Percentiles rank a stretch among this genome's conserved stretches.
phyloP scores from a whole-genome alignment of 1,140 invertebrate genomes.

The Drosophila repleta region DNA sequence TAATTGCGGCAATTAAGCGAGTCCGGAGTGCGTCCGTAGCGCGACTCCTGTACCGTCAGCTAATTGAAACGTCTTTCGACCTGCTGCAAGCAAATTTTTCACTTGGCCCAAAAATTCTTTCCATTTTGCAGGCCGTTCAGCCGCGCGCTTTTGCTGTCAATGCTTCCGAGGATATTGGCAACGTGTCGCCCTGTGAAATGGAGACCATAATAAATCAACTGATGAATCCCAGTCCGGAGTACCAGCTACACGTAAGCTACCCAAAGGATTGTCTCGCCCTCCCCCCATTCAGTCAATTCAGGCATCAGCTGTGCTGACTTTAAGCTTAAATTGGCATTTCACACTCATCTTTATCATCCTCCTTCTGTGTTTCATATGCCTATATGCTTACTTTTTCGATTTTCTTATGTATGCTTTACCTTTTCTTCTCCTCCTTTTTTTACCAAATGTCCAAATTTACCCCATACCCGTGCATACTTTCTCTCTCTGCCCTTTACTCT shows the following conservation, averaged over 20 bases:
- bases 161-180: slow-evolving; percentile 67
- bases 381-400: too few relatives aligned
- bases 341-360: neutral
- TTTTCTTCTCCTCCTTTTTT: too few relatives aligned
- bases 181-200: slow-evolving; percentile 77
- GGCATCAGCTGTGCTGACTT: slow-evolving; percentile 52
- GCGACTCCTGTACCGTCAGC: slow-evolving; percentile 1
- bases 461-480: too few relatives aligned
- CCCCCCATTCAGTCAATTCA: neutral
- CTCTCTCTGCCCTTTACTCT: too few relatives aligned
- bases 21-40: neutral
- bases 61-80: slow-evolving; percentile 45
- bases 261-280: slow-evolving; percentile 20
- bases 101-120: slow-evolving; percentile 17
- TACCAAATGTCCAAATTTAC: too few relatives aligned
- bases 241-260: slow-evolving; percentile 82
- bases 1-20: slow-evolving; percentile 59
- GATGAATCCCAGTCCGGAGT: slow-evolving; percentile 77
- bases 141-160: slow-evolving; percentile 57
- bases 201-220: slow-evolving; percentile 82
- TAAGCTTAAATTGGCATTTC: slow-evolving; percentile 56
- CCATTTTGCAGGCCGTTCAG: slow-evolving; percentile 57
- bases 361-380: neutral
- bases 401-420: too few relatives aligned
- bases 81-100: slow-evolving; percentile 16